A percentile compares a stretch with the other conserved stretches of the same genome.
phyloP scores from a whole-genome alignment of 2,888 invertebrate genomes.

The Lissocephala sabroskyi region DNA sequence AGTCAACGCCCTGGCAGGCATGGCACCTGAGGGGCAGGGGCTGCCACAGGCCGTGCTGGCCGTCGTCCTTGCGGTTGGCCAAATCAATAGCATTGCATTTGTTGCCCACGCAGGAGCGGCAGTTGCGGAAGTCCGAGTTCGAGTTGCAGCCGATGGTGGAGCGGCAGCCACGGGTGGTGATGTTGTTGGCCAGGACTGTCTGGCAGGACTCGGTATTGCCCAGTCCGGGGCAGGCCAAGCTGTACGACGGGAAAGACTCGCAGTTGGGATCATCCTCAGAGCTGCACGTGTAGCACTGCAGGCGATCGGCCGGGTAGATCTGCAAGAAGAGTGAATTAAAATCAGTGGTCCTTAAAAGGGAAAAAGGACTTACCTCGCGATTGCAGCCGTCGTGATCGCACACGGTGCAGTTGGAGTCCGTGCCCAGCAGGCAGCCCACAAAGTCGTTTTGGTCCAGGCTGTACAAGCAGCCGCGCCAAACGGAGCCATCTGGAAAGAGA shows the following conservation, averaged over 20 bases:
- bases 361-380: slow-evolving; percentile 48
- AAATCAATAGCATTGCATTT: slow-evolving; percentile 65
- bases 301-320: slow-evolving; percentile 64
- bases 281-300: slow-evolving; percentile 57
- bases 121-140: slow-evolving; percentile 43
- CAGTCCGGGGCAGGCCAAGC: slow-evolving; percentile 40
- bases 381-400: slow-evolving; percentile 62
- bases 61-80: slow-evolving; percentile 53
- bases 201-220: slow-evolving; percentile 54
- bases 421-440: slow-evolving; percentile 53
- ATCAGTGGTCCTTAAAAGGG: no score
- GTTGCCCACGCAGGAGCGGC: slow-evolving; percentile 54
- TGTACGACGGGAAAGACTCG: slow-evolving; percentile 47
- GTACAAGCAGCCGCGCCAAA: slow-evolving; percentile 58
- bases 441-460: slow-evolving; percentile 49
- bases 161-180: slow-evolving; percentile 65
- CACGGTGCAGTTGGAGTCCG: slow-evolving; percentile 43
- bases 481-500: slow-evolving; percentile 66
- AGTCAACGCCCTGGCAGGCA: slow-evolving; percentile 55
- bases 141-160: slow-evolving; percentile 49
- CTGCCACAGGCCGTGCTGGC: slow-evolving; percentile 66
- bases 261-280: slow-evolving; percentile 55
- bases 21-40: slow-evolving; percentile 61
- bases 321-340: slow-evolving; percentile 13
- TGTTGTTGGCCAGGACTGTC: slow-evolving; percentile 40